Conservation (phyloP, 2,888 invertebrate genomes). For the Drosophila anomalipes region DNA sequence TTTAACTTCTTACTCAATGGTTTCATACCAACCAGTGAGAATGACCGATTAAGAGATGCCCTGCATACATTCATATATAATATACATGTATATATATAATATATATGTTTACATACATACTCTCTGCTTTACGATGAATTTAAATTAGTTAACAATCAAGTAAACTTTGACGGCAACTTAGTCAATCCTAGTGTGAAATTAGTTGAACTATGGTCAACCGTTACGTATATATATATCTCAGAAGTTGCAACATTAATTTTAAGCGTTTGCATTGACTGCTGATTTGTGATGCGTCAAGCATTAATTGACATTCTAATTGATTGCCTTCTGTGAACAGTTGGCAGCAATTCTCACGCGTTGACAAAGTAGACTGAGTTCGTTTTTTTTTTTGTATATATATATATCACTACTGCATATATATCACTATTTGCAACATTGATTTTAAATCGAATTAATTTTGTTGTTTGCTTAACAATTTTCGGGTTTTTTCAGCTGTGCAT, state of each 20-base stretch:
- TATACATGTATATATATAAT: background rate
- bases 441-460: background rate
- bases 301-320: background rate
- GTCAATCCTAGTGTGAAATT: background rate
- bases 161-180: background rate
- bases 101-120: background rate
- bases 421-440: background rate
- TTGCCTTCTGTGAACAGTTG: background rate
- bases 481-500: background rate
- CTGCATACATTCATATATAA: background rate
- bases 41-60: background rate
- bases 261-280: background rate
- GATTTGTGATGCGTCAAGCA: background rate
- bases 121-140: background rate
- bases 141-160: background rate
- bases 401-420: background rate
- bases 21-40: background rate
- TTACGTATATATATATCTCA: background rate
- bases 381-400: background rate
- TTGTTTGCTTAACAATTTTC: background rate
- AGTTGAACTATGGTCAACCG: background rate
- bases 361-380: background rate
- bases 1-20: background rate
- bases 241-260: background rate
- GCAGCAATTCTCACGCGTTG: background rate